These are phyloP conservation scores for Campoletis raptor DNA, from an alignment of 2,888 invertebrate species.

Conservation along the genomic window DNA sequence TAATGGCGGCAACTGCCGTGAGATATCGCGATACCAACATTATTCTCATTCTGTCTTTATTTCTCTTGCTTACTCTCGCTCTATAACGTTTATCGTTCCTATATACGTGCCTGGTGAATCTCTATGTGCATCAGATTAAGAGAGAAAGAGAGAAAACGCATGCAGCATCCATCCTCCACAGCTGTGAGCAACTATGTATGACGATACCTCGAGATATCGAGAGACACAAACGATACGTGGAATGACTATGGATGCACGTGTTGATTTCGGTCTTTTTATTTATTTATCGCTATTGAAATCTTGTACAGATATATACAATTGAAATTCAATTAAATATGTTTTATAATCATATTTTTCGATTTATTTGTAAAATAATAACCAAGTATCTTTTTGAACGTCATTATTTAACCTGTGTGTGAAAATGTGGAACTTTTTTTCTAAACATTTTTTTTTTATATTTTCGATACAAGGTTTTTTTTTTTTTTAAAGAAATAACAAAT, in stretches of 20 bases:
- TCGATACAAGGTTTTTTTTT: neutral
- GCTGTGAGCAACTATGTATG: slow-evolving; percentile 34
- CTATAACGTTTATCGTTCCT: slow-evolving; percentile 54
- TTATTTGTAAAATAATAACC: neutral
- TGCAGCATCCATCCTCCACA: slow-evolving; percentile 28
- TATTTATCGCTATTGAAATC: slow-evolving; percentile 7
- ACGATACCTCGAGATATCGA: slow-evolving; percentile 51
- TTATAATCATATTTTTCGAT: neutral
- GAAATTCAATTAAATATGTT: neutral
- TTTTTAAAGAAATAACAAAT: neutral
- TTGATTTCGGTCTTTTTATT: neutral
- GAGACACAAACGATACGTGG: slow-evolving; percentile 51
- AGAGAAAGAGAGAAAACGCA: slow-evolving; percentile 9
- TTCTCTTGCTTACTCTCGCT: slow-evolving; percentile 8
- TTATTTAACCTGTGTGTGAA: neutral
- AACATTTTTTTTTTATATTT: neutral
- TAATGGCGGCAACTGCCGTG: slow-evolving; percentile 79
- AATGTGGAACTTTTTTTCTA: neutral
- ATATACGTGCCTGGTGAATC: slow-evolving; percentile 35
- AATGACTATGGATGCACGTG: slow-evolving; percentile 20
- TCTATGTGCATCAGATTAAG: slow-evolving; percentile 18
- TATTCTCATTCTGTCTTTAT: slow-evolving; percentile 48
- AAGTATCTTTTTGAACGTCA: neutral
- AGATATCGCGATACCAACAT: slow-evolving; percentile 74
- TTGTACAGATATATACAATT: neutral